Base-by-base conservation (phyloP, 2,888 invertebrate species). In the Aromia moschata region DNA sequence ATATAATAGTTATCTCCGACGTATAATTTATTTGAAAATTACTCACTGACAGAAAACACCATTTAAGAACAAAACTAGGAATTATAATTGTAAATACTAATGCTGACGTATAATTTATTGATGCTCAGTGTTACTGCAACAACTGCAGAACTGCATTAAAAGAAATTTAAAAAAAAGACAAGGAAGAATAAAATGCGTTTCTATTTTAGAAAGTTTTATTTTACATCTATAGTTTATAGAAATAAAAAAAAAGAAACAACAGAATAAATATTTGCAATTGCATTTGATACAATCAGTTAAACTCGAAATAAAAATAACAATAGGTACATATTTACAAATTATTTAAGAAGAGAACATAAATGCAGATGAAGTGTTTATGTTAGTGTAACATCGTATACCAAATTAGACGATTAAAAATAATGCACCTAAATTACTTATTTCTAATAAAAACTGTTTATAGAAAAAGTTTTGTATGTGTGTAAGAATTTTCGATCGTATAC, bases 401-500 rank as follows among this genome's bases (percentile, higher is more conserved):
- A 33, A 33, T 10, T 7, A 33, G 5, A 12, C 16, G 25, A 17
- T 36, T 31, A 25, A 17, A 10, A 44, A 12, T n/a, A 1, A 7
- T 33, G 33, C 2, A 41, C 9, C 14, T 17, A 41, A 17, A 41
- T 41, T 12, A 14, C 18, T 12, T 9, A 17, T 14, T 53, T 15
- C 11, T 20, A 25, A 41, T 37, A 45, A 52, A 55, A 58, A 52
- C 45, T 56, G 46, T 49, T 38, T 53, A 47, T 57, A 37, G 33
- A 41, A 52, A 58, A 54, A 30, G 20, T 45, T 43, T 37, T 41
- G 40, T 47, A 40, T 20, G 40, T 37, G 40, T 37, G 55, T 64
- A 58, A 60, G 58, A 56, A 62, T 68, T 70, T 64, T 64, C 63
- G 67, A 62, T 76, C 76, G 76, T 76, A 76, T 76, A 76, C 76